A percentile compares a stretch with the other conserved stretches of the same genome.
Evolutionary conservation across 1,140 invertebrate species (phyloP).

Genomic region (Drosophila tani): DNA sequence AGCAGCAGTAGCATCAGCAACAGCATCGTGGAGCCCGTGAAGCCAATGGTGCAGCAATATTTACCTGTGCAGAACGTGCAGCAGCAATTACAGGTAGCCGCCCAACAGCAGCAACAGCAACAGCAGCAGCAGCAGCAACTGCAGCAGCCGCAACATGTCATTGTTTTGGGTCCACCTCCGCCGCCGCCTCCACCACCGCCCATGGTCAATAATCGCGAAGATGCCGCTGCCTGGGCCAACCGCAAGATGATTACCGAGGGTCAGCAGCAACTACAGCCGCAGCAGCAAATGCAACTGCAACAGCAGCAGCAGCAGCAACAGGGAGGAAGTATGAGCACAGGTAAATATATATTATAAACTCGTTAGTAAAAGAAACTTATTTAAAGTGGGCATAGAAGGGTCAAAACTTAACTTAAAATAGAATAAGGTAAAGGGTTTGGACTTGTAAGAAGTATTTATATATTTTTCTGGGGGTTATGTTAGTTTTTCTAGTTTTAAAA

Average conservation of each 20-base stretch:
- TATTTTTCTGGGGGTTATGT: neutral
- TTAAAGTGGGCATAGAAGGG: neutral
- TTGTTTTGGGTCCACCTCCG: slow-evolving; percentile 64
- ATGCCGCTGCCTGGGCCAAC: slow-evolving; percentile 77
- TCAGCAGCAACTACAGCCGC: slow-evolving; percentile 36
- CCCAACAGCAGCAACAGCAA: slow-evolving; percentile 48
- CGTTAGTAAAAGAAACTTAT: neutral
- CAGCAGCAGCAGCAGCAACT: slow-evolving; percentile 52
- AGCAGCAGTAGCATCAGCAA: slow-evolving; percentile 6
- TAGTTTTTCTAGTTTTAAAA: neutral
- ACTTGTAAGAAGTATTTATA: no score
- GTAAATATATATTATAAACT: slow-evolving; percentile 35
- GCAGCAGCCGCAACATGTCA: slow-evolving; percentile 46
- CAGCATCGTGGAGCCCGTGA: slow-evolving; percentile 46
- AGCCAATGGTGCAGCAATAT: slow-evolving; percentile 61
- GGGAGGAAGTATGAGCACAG: slow-evolving; percentile 33
- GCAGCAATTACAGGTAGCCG: slow-evolving; percentile 49
- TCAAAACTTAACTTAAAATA: neutral
- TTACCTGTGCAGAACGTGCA: slow-evolving; percentile 57
- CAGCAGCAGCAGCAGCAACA: slow-evolving; percentile 35
- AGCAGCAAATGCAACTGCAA: slow-evolving; percentile 36
- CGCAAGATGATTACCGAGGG: slow-evolving; percentile 72
- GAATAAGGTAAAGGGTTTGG: neutral
- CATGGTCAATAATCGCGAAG: slow-evolving; percentile 77
- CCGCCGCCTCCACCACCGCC: slow-evolving; percentile 63